Base-by-base conservation (phyloP, 2,797 vertebrate species). In the Garrulus glandarius region DNA sequence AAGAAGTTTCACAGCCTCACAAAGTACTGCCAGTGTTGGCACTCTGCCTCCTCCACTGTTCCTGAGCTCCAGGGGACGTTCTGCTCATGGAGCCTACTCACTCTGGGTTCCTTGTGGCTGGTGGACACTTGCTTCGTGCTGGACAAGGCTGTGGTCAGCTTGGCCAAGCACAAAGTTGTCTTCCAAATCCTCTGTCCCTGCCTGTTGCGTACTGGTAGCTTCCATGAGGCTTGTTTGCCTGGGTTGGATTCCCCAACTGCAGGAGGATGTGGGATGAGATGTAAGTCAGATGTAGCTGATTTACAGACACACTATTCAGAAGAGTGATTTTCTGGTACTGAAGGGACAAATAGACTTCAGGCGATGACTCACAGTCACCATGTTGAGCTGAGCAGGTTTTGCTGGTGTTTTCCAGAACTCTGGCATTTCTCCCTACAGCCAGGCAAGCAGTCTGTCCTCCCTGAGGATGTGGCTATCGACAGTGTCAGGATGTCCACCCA, bases 331-430 rank as follows among this genome's bases (percentile, higher is more conserved):
- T 93, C 76, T 83, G 56, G 20, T 85, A 11, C 43, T 46, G 55
- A 3, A 17, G 64, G 22, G 76, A 49, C 69, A 53, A 83, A 65
- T 1, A 49, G 63, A 30, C 10, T 61, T 87, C 2, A 57, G 50
- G 11, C 0, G 1, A 61, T 92, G 76, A 88, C 37, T 90, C 83
- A 65, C 16, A 46, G 52, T 61, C 80, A 82, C 63, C 24, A 19
- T 29, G 47, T 34, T 50, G 60, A 88, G 60, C 60, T 74, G 56
- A 50, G 68, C 22, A 36, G 57, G 43, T 85, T 85, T 93, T 59
- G 13, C 68, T 85, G 69, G 47, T 59, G 39, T 70, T 83, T 88
- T 94, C 56, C 56, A 92, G 52, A 77, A 30, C 22, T n/a, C 79
- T 65, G 71, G 43, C 43, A 65, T 76, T 79, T 80, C 30, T 83